Base-by-base conservation (phyloP, 2,113 vertebrate genomes). In the Melanotaenia duboulayi region DNA sequence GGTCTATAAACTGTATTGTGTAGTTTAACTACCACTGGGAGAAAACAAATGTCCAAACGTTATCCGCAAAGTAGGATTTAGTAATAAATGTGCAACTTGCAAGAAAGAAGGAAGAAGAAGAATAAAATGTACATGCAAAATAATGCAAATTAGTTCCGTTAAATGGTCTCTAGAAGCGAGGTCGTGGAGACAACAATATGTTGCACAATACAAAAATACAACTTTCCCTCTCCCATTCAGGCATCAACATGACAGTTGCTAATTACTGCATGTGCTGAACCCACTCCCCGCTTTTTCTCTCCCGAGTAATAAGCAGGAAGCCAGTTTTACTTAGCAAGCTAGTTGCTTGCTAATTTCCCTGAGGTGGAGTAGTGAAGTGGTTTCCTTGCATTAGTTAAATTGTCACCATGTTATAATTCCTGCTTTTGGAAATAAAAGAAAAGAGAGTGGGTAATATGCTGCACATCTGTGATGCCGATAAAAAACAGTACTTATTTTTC, bases 291-390 rank as follows among this genome's bases (percentile, higher is more conserved):
- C 3, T 70, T 82, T 74, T 71, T 14, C 54, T 70, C 65, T 85
- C 60, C 64, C 19, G 59, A 65, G 73, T 61, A 55, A 65, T 32
- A 60, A 55, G 22, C 19, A 59, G 71, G 74, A 78, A 78, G 70
- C 76, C 55, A 39, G 48, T 50, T 68, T 74, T 62, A 24, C 56
- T 76, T 69, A n/a, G n/a, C n/a, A n/a, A n/a, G 71, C 50, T 44
- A 25, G 64, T 51, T 73, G 65, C 3, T 69, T 58, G 42, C 60
- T 81, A 65, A 85, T 88, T 88, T 85, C 82, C 82, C 82, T 39
- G 32, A 49, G 61, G 85, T 42, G 63, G 55, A 65, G 24, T 59
- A 20, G 40, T 28, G 28, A 69, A 73, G 46, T 17, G 11, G 57
- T 63, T 82, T 48, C 37, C 48, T 51, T 52, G 50, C 50, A 60